phyloP scores from a whole-genome alignment of 2,113 vertebrate species.

The Prochilodus magdalenae region DNA sequence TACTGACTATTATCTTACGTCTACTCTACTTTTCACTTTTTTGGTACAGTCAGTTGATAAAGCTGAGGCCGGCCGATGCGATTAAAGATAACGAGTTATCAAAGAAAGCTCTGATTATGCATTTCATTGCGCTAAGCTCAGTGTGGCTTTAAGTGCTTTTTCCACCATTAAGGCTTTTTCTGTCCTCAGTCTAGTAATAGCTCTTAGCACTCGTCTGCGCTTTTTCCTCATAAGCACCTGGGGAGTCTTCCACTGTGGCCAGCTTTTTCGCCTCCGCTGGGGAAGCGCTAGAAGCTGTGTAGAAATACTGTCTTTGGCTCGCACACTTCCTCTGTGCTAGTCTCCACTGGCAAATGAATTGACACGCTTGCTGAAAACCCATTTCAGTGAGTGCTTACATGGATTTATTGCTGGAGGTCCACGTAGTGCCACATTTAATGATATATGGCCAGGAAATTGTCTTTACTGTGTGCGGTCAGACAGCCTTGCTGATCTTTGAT shows the following conservation, averaged over 20 bases:
- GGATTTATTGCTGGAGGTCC: neutral
- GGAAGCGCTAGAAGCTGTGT: neutral
- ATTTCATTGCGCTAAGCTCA: conserved; percentile 9
- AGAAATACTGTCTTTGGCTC: conserved; percentile 21
- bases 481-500: neutral
- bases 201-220: conserved; percentile 4
- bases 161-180: neutral
- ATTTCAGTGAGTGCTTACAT: neutral
- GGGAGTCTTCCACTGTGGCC: neutral
- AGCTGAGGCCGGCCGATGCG: neutral
- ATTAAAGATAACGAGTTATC: neutral
- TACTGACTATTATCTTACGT: too few relatives aligned
- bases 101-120: neutral
- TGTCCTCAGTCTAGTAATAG: neutral
- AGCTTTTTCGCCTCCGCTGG: neutral
- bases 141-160: neutral
- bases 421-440: neutral
- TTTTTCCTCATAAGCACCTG: neutral
- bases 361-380: neutral
- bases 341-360: neutral
- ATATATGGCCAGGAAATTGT: neutral
- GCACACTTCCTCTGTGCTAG: neutral
- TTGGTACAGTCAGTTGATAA: neutral
- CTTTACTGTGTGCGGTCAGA: neutral
- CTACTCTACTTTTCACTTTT: neutral